These are phyloP conservation scores for Drosophila meridionalis DNA, from an alignment of 2,888 invertebrate genomes.

Conservation along the genomic window DNA sequence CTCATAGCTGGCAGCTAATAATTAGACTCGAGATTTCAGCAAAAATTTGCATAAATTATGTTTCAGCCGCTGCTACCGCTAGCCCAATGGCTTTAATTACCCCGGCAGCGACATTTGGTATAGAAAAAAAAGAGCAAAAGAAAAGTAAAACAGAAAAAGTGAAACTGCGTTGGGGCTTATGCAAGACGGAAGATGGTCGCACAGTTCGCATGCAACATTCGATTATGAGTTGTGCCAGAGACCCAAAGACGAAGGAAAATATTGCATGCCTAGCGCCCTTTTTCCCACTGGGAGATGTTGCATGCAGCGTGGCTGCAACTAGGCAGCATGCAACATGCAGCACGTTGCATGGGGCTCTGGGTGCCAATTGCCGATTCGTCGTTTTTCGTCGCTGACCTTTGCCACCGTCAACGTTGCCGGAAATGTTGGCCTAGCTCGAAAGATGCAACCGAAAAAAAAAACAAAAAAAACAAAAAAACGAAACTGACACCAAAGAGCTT, in stretches of 20 bases:
- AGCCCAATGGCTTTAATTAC: slow-evolving; percentile 64
- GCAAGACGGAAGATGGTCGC: slow-evolving; percentile 74
- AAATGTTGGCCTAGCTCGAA: slow-evolving; percentile 53
- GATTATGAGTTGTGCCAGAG: slow-evolving; percentile 72
- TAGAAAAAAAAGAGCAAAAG: neutral
- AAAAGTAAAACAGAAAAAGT: slow-evolving; percentile 50
- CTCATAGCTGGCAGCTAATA: slow-evolving; percentile 40
- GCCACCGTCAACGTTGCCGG: slow-evolving; percentile 67
- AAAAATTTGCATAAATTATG: slow-evolving; percentile 69
- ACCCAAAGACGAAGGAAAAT: slow-evolving; percentile 67
- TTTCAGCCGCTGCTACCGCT: slow-evolving; percentile 45
- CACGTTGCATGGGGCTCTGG: slow-evolving; percentile 38
- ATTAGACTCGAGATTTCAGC: slow-evolving; percentile 53
- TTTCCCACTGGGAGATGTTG: slow-evolving; percentile 42
- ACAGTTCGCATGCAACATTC: slow-evolving; percentile 58
- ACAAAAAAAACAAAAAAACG: slow-evolving; percentile 14
- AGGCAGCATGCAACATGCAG: slow-evolving; percentile 24
- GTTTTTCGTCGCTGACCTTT: slow-evolving; percentile 67
- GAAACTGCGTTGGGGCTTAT: slow-evolving; percentile 68
- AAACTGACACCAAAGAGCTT: slow-evolving; percentile 26
- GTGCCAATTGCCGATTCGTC: slow-evolving; percentile 60
- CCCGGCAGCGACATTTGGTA: slow-evolving; percentile 59
- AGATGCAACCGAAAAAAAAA: slow-evolving; percentile 43
- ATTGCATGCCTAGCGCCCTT: slow-evolving; percentile 67
- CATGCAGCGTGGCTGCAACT: slow-evolving; percentile 1